Base-by-base conservation (phyloP, 1,140 invertebrate genomes). In the Glossosoma conforme region DNA sequence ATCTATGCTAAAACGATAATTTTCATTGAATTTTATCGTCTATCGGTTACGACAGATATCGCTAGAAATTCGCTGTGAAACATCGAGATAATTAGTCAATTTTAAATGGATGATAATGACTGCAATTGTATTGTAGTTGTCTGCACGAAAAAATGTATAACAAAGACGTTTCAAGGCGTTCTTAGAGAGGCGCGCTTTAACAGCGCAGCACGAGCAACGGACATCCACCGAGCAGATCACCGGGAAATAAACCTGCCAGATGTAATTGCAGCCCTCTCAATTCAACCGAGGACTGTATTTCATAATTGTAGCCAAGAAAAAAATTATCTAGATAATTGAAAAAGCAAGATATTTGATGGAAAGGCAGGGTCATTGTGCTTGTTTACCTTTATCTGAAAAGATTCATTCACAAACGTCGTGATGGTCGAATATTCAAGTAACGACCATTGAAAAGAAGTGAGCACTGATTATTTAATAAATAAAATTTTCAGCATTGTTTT, bases 61-160 rank as follows among this genome's bases (percentile, higher is more conserved):
- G 51, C 54, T 56, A 51, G 54, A 33, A n/a, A n/a, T 44, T 44
- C 54, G 30, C 14, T 21, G 19, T 8, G 15, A 45, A 49, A 45
- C 38, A 22, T 17, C 25, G 18, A 15, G 25, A 44, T 43, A 56
- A 56, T 56, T 51, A 56, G 42, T 46, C 17, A 13, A 37, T 46
- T 40, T 45, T 18, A 14, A 56, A 28, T 22, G 38, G 33, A 11
- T 24, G 17, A 20, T 47, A 54, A 56, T 52, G 54, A 56, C 30
- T 43, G 35, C 49, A 56, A 52, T 56, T 40, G 45, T 40, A 56
- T 56, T 56, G 54, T 56, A 28, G 17, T 20, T 35, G 11, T 28
- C 22, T 37, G 13, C 0, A 37, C 36, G 38, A 46, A 46, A 35
- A 14, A 10, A 28, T 15, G 24, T 11, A 32, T 43, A 22, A 42